Percentiles rank a stretch among this genome's conserved stretches.
Evolutionary conservation across 2,113 vertebrate species (phyloP).

Genomic region (Brachypteracias leptosomus): DNA sequence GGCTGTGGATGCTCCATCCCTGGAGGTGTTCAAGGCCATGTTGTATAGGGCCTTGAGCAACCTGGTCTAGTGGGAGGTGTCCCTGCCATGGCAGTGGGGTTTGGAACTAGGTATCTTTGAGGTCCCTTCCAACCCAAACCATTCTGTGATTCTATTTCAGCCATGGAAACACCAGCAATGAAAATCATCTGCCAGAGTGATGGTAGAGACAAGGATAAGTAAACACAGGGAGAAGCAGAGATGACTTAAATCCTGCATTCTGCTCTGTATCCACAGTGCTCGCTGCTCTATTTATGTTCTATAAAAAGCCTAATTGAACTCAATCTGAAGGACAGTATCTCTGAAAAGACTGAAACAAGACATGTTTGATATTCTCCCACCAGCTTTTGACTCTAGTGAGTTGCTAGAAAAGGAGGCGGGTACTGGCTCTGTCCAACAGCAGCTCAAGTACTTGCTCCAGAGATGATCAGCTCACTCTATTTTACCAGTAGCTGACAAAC

Average conservation of each 20-base stretch:
- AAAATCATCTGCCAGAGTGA: not conserved
- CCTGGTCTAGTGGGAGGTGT: no score
- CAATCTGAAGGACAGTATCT: not conserved
- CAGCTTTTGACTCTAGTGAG: not conserved
- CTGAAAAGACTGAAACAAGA: not conserved
- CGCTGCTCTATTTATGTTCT: not conserved
- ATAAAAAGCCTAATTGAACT: not conserved
- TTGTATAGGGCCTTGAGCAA: no score
- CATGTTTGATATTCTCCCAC: not conserved
- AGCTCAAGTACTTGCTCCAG: not conserved
- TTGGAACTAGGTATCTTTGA: no score
- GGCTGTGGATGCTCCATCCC: no score
- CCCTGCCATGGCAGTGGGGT: no score
- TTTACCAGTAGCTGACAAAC: constrained; percentile 66
- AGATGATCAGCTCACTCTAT: not conserved
- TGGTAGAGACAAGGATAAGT: not conserved
- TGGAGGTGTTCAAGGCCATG: no score
- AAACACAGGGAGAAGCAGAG: not conserved
- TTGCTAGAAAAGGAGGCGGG: not conserved
- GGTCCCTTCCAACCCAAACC: no score
- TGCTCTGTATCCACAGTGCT: not conserved
- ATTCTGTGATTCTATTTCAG: not conserved
- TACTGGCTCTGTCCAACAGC: not conserved
- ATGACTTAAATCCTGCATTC: not conserved
- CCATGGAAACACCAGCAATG: not conserved